A percentile compares a stretch with the other conserved stretches of the same genome.
Conservation (phyloP, 2,797 vertebrate species). For the Carapus acus region DNA sequence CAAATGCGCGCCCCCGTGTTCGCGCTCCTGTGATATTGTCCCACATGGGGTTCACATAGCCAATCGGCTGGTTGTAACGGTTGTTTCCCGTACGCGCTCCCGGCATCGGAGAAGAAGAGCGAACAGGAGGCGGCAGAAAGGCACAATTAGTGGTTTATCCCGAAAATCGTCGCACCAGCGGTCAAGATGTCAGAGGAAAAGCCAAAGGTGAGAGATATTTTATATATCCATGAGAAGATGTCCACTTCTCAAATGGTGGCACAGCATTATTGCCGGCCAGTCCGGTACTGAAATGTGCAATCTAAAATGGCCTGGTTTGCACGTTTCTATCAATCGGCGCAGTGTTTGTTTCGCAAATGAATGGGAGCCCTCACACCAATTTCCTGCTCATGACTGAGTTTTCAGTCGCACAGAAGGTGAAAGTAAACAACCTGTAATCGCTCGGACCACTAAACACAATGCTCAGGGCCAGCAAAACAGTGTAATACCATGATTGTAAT, state of each 20-base stretch:
- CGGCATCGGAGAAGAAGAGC: constrained; percentile 70
- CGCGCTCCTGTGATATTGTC: constrained; percentile 55
- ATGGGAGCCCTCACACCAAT: constrained; percentile 44
- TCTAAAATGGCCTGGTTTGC: constrained; percentile 72
- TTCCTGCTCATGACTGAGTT: neutral
- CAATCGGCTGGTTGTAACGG: constrained; percentile 65
- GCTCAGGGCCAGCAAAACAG: neutral
- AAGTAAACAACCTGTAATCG: rapidly evolving
- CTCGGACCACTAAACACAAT: neutral
- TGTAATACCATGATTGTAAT: constrained; percentile 47
- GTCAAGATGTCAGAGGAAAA: constrained; percentile 86
- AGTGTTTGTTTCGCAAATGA: constrained; percentile 76
- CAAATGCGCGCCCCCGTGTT: constrained; percentile 59
- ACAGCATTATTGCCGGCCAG: constrained; percentile 19
- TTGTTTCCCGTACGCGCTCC: constrained; percentile 75
- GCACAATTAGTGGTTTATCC: constrained; percentile 32
- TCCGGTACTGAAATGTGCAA: constrained; percentile 57
- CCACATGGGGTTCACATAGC: constrained; percentile 69
- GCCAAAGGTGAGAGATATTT: constrained; percentile 79
- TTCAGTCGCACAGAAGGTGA: rapidly evolving
- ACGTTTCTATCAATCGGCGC: constrained; percentile 71
- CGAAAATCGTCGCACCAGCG: constrained; percentile 37
- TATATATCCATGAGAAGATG: neutral
- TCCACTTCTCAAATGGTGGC: neutral
- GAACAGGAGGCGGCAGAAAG: constrained; percentile 62